Base-by-base conservation (phyloP, 2,888 invertebrate species). In the Lacanobia oleracea region DNA sequence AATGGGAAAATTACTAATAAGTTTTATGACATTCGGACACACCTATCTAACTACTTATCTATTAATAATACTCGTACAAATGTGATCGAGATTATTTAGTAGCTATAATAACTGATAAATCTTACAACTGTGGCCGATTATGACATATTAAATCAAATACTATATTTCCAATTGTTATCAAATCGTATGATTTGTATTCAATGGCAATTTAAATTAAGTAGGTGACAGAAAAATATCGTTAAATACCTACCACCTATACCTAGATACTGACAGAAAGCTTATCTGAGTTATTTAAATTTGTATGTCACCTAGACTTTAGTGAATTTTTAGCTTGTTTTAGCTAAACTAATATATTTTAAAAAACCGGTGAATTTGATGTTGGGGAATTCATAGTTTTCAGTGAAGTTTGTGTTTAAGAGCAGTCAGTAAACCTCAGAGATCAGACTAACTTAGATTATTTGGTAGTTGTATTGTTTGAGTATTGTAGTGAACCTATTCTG, bases 101-200 rank as follows among this genome's bases (percentile, higher is more conserved):
- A n/a, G 7, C 43, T 43, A 53, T 40, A 59, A 12, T 50, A 71
- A 18, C 60, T 18, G 18, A 50, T 60, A 54, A 78, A 54, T 60
- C 3, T 57, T 57, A 43, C 18, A 43, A 12, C 10, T 51, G 37
- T 70, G 9, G 23, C 37, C n/a, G 27, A 70, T 77, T 62, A 59
- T 53, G 51, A 70, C 61, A 48, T 51, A 75, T 43, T 43, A 48
- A 40, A 77, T 63, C 57, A 77, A 75, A 53, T 50, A n/a, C 18
- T 43, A 53, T 50, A n/a, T n/a, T 43, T 53, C 33, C 40, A 63
- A 43, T 48, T 9, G 10, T 37, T 64, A 72, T 65, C 59, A 60
- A 43, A 77, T 53, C 77, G 10, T 14, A 12, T 21, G 50, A 37
- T 69, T 61, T 40, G 43, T 14, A 45, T 57, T 68, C 43, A 61